Conservation (phyloP, 2,888 invertebrate genomes). For the Cephonodes hylas region DNA sequence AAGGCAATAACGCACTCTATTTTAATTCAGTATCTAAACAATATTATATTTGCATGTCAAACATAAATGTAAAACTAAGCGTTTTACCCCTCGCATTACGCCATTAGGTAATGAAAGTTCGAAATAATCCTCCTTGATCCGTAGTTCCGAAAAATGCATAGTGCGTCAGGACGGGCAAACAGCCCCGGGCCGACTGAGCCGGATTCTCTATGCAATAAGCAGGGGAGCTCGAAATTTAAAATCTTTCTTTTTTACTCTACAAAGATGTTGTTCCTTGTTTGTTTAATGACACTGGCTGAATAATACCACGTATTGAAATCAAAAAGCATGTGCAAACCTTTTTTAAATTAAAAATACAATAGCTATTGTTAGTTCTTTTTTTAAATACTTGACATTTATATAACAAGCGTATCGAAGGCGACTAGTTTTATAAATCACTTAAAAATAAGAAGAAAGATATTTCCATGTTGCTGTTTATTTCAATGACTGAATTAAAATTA, state of each 20-base stretch:
- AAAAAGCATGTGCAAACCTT: conserved; percentile 2
- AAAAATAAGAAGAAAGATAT: background rate
- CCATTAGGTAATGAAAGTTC: conserved; percentile 62
- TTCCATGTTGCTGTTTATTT: too few species aligned
- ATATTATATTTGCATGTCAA: conserved; percentile 3
- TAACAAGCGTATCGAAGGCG: background rate
- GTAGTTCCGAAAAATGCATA: conserved; percentile 34
- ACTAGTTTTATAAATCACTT: background rate
- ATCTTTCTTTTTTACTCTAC: conserved; percentile 31
- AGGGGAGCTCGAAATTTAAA: conserved; percentile 56
- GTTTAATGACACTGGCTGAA: conserved; percentile 10
- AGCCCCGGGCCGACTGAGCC: conserved; percentile 50
- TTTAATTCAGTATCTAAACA: conserved; percentile 1
- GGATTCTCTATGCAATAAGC: conserved; percentile 41
- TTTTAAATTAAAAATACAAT: background rate
- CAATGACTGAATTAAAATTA: background rate
- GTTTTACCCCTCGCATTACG: conserved; percentile 8
- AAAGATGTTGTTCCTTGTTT: conserved; percentile 14
- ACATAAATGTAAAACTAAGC: conserved; percentile 3
- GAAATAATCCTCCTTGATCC: conserved; percentile 54
- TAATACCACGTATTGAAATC: conserved; percentile 15
- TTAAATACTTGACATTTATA: background rate
- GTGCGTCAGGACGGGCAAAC: conserved; percentile 53
- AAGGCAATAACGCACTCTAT: conserved; percentile 2
- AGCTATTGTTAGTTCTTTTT: background rate